Percentiles rank a stretch among this genome's conserved stretches.
Evolutionary conservation across 1,140 invertebrate genomes (phyloP).

Genomic region (Campoletis sonorensis): DNA sequence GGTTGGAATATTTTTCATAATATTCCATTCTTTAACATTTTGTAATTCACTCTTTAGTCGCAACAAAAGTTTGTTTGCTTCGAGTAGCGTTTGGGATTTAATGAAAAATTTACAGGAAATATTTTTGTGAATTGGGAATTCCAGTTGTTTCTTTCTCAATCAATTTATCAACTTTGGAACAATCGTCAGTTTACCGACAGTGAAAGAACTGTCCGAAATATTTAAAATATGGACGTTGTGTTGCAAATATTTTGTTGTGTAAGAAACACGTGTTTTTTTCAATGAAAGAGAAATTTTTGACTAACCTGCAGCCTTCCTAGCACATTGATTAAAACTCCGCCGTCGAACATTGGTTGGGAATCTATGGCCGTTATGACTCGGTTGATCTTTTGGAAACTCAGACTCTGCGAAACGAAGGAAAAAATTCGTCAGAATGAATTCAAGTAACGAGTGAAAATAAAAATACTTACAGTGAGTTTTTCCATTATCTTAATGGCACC

Average conservation of each 20-base stretch:
- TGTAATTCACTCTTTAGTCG: no score
- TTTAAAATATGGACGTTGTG: background rate
- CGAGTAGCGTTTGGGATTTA: no score
- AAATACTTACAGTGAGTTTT: constrained; percentile 89
- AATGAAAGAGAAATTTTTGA: constrained; percentile 2
- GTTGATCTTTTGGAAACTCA: constrained; percentile 95
- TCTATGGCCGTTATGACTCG: constrained; percentile 95
- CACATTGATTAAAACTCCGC: constrained; percentile 94
- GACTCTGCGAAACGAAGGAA: constrained; percentile 78
- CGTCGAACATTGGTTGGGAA: constrained; percentile 96
- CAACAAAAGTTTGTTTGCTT: no score
- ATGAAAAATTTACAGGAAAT: no score
- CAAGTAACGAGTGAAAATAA: background rate
- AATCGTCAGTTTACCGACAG: no score
- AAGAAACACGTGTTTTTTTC: background rate
- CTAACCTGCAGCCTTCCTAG: constrained; percentile 94
- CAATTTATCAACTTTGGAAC: no score
- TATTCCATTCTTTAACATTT: no score
- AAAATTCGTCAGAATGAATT: background rate
- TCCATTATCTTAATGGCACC: constrained; percentile 95
- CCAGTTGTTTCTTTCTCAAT: no score
- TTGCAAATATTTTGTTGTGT: background rate
- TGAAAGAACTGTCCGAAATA: no score
- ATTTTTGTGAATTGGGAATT: no score
- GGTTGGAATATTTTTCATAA: no score